Evolutionary conservation across 1,140 invertebrate genomes (phyloP).

Genomic region (Oedothorax gibbosus): DNA sequence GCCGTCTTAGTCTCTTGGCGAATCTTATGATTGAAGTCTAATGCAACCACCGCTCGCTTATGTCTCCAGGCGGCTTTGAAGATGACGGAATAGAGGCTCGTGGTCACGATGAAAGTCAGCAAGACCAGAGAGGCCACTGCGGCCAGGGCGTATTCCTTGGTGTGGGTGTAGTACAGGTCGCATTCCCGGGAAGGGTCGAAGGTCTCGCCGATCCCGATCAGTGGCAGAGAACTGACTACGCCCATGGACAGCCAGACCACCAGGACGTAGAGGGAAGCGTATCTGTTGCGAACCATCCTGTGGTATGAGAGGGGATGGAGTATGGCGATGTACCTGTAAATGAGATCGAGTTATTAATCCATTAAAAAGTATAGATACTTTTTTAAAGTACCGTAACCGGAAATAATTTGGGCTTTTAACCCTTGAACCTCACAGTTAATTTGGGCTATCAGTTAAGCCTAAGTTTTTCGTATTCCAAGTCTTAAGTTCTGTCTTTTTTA

Average conservation of each 20-base stretch:
- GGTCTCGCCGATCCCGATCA: slow-evolving; percentile 52
- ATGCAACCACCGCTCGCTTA: slow-evolving; percentile 56
- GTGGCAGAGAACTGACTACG: slow-evolving; percentile 60
- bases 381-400: no score
- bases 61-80: slow-evolving; percentile 63
- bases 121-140: slow-evolving; percentile 62
- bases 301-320: slow-evolving; percentile 79
- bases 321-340: slow-evolving; percentile 82
- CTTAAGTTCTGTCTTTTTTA: no score
- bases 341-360: no score
- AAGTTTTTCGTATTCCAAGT: no score
- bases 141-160: slow-evolving; percentile 47
- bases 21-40: slow-evolving; percentile 48
- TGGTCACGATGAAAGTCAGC: slow-evolving; percentile 60
- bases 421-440: no score
- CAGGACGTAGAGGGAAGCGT: slow-evolving; percentile 43
- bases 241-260: slow-evolving; percentile 62
- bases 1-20: slow-evolving; percentile 62
- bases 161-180: slow-evolving; percentile 62
- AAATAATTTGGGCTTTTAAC: no score
- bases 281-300: slow-evolving; percentile 36
- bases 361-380: no score
- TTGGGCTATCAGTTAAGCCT: no score
- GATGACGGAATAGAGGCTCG: slow-evolving; percentile 60
- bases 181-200: slow-evolving; percentile 60